These are phyloP conservation scores for Planococcus citri DNA, from an alignment of 1,140 invertebrate species.

Conservation along the genomic window DNA sequence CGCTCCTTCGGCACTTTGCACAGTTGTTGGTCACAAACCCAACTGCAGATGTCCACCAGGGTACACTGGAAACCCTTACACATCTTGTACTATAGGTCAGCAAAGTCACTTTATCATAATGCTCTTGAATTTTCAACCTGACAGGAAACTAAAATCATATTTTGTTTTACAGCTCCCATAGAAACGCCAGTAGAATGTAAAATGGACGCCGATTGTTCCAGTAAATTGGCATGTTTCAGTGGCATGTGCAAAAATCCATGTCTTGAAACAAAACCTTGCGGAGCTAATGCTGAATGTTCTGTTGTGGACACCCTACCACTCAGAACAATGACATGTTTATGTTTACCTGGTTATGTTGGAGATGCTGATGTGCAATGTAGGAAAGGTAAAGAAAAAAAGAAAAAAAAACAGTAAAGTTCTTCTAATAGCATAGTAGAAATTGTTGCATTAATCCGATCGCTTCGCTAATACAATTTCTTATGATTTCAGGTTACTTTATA, in stretches of 20 bases:
- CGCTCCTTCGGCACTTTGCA: constrained; percentile 54
- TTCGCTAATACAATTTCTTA: constrained; percentile 10
- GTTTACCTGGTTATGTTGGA: constrained; percentile 62
- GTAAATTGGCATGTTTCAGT: constrained; percentile 67
- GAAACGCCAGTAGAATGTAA: constrained; percentile 52
- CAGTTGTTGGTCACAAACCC: constrained; percentile 59
- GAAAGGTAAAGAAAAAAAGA: constrained; percentile 43
- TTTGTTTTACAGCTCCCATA: constrained; percentile 36
- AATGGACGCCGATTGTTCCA: constrained; percentile 69
- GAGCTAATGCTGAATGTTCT: constrained; percentile 58
- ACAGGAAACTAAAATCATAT: not conserved
- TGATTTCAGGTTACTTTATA: constrained; percentile 24
- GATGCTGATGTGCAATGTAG: constrained; percentile 70
- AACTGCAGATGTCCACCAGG: constrained; percentile 70
- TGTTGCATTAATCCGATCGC: constrained; percentile 10
- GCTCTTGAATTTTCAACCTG: not conserved
- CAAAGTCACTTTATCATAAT: constrained; percentile 23
- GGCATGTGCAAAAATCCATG: constrained; percentile 74
- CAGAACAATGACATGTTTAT: constrained; percentile 75
- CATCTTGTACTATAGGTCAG: constrained; percentile 47
- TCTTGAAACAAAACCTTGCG: constrained; percentile 61
- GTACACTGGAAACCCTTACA: constrained; percentile 62
- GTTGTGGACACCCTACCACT: constrained; percentile 73
- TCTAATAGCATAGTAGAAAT: not conserved
- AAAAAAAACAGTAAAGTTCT: not conserved